Evolutionary conservation across 2,113 vertebrate species (phyloP).

Genomic region (Myotis davidii): DNA sequence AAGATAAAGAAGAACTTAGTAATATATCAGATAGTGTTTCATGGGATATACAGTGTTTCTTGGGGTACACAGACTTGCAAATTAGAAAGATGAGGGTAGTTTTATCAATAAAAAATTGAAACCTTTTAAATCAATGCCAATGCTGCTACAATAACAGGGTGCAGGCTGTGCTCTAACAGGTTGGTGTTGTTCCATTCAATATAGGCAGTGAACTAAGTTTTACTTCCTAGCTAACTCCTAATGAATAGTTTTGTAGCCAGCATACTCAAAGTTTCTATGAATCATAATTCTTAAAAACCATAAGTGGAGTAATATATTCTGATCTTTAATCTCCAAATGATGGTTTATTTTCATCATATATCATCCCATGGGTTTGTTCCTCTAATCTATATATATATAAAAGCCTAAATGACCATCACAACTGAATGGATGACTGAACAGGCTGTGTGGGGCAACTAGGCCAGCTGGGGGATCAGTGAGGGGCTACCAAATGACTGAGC

Average conservation of each 20-base stretch:
- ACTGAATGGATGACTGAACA: too few species aligned
- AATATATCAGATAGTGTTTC: neutral
- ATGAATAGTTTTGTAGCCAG: neutral
- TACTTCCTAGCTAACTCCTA: neutral
- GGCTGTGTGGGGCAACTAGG: too few species aligned
- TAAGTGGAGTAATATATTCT: neutral
- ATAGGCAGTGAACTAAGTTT: neutral
- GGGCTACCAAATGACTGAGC: too few species aligned
- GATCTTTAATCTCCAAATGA: neutral
- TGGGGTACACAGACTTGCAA: neutral
- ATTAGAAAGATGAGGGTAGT: neutral
- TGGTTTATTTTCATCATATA: neutral
- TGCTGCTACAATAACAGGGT: too few species aligned
- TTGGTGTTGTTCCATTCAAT: neutral
- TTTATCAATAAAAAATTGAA: neutral
- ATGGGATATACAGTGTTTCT: neutral
- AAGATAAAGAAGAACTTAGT: neutral
- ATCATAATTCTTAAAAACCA: neutral
- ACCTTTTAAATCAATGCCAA: neutral
- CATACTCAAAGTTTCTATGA: neutral
- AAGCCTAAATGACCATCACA: too few species aligned
- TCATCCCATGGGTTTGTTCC: neutral
- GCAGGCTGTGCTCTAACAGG: neutral
- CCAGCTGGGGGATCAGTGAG: too few species aligned
- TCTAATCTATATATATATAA: neutral